phyloP scores from a whole-genome alignment of 1,140 invertebrate genomes.

The Zeugodacus cucurbitae region DNA sequence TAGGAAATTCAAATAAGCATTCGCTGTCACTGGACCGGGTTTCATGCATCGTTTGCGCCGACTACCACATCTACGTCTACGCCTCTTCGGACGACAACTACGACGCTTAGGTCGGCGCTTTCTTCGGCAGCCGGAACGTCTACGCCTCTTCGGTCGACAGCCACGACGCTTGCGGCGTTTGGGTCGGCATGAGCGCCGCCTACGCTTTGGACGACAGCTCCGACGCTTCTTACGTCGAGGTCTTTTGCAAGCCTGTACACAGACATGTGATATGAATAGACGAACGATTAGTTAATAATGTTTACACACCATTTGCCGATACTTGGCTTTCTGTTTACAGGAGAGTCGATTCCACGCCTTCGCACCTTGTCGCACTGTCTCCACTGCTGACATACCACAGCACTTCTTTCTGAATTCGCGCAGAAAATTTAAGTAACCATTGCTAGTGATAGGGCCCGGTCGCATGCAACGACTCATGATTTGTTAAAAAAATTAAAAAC shows the following conservation, averaged over 20 bases:
- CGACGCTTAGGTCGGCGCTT: neutral
- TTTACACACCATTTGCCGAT: constrained; percentile 27
- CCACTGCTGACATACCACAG: constrained; percentile 40
- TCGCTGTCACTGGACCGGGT: constrained; percentile 36
- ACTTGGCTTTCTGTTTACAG: constrained; percentile 36
- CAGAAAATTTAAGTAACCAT: constrained; percentile 43
- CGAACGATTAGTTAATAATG: neutral
- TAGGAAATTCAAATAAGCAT: constrained; percentile 40
- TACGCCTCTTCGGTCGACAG: neutral
- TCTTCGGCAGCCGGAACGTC: neutral
- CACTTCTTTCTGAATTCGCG: constrained; percentile 24
- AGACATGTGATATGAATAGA: neutral
- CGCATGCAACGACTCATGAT: constrained; percentile 33
- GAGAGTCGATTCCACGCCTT: constrained; percentile 34
- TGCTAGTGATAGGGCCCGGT: constrained; percentile 28
- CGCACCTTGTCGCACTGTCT: constrained; percentile 39
- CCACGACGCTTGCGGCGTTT: neutral
- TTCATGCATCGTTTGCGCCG: neutral
- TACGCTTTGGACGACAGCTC: neutral
- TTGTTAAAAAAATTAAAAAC: neutral
- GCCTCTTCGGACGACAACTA: neutral
- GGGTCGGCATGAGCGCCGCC: neutral
- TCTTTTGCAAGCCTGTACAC: neutral
- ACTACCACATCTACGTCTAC: neutral
- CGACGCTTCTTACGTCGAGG: neutral